Conservation (phyloP, 2,113 vertebrate genomes). For the Plestiodon gilberti region DNA sequence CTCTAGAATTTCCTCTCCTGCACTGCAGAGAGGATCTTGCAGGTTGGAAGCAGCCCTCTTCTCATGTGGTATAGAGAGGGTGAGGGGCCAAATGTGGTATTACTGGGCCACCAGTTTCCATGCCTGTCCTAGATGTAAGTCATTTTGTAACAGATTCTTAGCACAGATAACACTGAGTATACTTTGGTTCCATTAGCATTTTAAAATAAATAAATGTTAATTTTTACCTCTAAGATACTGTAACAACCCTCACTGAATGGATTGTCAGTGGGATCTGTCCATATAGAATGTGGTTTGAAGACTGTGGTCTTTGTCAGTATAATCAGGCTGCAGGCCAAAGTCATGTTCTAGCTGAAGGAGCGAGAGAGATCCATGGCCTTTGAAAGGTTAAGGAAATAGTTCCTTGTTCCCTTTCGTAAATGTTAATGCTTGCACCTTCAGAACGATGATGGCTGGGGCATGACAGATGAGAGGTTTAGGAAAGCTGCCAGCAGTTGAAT, state of each 20-base stretch:
- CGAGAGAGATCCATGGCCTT: neutral
- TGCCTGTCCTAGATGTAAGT: neutral
- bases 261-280: neutral
- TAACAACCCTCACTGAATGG: neutral
- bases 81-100: neutral
- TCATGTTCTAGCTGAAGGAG: neutral
- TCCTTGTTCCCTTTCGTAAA: neutral
- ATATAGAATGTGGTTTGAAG: neutral
- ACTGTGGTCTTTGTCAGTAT: neutral
- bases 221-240: neutral
- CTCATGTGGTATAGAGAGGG: neutral
- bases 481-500: neutral
- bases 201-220: neutral
- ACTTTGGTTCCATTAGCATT: neutral
- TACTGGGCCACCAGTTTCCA: neutral
- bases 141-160: neutral
- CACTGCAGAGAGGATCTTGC: too few relatives aligned
- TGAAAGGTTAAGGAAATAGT: conserved; percentile 2
- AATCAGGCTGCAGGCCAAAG: neutral
- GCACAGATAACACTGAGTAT: neutral
- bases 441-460: neutral
- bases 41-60: neutral
- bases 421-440: conserved; percentile 12
- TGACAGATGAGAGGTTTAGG: neutral
- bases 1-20: neutral